Conservation (phyloP, 2,888 invertebrate species). For the Macrosiphum euphorbiae region DNA sequence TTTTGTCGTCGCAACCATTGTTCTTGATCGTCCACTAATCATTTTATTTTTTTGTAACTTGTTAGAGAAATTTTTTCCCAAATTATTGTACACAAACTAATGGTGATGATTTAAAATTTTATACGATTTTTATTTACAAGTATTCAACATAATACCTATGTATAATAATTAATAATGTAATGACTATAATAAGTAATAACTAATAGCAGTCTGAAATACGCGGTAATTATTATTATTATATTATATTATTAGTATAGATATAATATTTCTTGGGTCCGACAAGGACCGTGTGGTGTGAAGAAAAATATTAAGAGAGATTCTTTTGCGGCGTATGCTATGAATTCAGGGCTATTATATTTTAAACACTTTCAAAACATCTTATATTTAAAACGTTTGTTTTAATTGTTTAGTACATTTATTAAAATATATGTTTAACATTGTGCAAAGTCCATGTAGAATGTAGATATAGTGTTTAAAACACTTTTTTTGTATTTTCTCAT, state of each 20-base stretch:
- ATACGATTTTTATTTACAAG: neutral
- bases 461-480: no score
- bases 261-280: neutral
- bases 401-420: no score
- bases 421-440: no score
- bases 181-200: no score
- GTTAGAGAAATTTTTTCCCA: neutral
- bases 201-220: neutral
- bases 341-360: neutral
- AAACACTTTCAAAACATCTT: neutral
- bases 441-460: no score
- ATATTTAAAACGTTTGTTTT: no score
- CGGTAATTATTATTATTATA: neutral
- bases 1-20: neutral
- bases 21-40: neutral
- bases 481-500: no score
- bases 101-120: neutral
- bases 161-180: neutral
- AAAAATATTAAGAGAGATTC: neutral
- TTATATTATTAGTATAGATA: neutral
- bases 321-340: neutral
- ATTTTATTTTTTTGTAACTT: neutral
- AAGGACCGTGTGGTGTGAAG: neutral
- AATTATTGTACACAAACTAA: neutral
- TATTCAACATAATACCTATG: neutral